A percentile compares a stretch with the other conserved stretches of the same genome.
Conservation (phyloP, 2,113 vertebrate species). For the Thinocorus orbignyianus region DNA sequence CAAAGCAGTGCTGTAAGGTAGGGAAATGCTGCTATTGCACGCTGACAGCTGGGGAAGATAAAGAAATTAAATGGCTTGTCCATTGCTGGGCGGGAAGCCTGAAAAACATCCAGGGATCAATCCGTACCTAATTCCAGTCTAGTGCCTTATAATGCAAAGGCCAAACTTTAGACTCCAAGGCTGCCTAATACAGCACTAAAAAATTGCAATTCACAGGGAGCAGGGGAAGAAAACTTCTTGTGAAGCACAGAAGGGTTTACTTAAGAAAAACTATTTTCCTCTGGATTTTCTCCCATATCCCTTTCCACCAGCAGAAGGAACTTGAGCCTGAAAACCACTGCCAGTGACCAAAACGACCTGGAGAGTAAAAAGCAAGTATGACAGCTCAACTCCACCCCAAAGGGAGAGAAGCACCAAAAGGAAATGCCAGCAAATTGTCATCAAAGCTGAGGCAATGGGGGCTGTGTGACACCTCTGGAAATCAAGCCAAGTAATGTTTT, state of each 20-base stretch:
- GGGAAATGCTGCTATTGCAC: not conserved
- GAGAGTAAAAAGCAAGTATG: not conserved
- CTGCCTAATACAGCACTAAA: not conserved
- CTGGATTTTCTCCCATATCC: not conserved
- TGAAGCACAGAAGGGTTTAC: not conserved
- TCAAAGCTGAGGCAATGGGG: not conserved
- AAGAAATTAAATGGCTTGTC: not conserved
- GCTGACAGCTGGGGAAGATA: not conserved
- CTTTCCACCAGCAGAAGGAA: not conserved
- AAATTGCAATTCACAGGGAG: not conserved
- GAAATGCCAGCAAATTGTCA: not conserved
- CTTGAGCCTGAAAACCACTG: not conserved
- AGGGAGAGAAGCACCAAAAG: not conserved
- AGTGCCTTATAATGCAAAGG: not conserved
- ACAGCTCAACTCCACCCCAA: not conserved
- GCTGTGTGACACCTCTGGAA: not conserved
- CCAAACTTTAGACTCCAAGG: not conserved
- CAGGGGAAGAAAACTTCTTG: not conserved
- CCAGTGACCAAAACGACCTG: not conserved
- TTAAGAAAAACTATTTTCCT: not conserved
- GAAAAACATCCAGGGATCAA: not conserved
- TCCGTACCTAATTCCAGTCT: not conserved
- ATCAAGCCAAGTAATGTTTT: conserved; percentile 27
- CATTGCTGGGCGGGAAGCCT: accelerated
- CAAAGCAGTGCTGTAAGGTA: not conserved